phyloP scores from a whole-genome alignment of 1,140 invertebrate genomes.

The Helicoverpa zea region DNA sequence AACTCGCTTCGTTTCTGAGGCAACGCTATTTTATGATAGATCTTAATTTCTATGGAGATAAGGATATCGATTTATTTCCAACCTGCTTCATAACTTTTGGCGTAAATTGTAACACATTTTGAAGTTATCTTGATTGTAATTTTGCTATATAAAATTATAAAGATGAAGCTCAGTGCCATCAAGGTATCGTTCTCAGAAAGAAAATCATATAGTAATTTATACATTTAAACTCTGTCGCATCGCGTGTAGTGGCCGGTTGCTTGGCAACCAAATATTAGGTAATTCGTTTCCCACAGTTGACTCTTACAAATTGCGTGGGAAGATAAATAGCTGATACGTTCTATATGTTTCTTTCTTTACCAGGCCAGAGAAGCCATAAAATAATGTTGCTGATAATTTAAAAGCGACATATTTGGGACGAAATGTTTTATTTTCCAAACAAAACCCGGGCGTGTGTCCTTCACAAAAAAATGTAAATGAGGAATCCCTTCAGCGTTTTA shows the following conservation, averaged over 20 bases:
- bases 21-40: neutral
- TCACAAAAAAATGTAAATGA: slow-evolving; percentile 38
- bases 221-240: slow-evolving; percentile 10
- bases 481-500: slow-evolving; percentile 9
- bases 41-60: slow-evolving; percentile 24
- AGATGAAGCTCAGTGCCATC: too few relatives aligned
- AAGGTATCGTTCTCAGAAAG: neutral
- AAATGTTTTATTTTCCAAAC: slow-evolving; percentile 15
- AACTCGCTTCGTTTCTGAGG: neutral
- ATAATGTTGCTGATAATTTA: slow-evolving; percentile 41
- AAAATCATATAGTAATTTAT: neutral
- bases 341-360: slow-evolving; percentile 17
- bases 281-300: slow-evolving; percentile 42
- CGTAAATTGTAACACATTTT: neutral
- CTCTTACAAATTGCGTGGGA: slow-evolving; percentile 46
- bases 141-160: too few relatives aligned
- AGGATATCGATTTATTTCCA: slow-evolving; percentile 12
- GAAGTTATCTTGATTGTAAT: neutral
- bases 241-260: slow-evolving; percentile 24
- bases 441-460: slow-evolving; percentile 12
- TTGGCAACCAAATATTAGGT: slow-evolving; percentile 22
- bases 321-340: slow-evolving; percentile 41
- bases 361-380: slow-evolving; percentile 7
- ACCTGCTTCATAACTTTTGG: neutral
- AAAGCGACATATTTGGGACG: slow-evolving; percentile 37